Evolutionary conservation across 2,888 invertebrate genomes (phyloP).

Genomic region (Lottia gigantea): DNA sequence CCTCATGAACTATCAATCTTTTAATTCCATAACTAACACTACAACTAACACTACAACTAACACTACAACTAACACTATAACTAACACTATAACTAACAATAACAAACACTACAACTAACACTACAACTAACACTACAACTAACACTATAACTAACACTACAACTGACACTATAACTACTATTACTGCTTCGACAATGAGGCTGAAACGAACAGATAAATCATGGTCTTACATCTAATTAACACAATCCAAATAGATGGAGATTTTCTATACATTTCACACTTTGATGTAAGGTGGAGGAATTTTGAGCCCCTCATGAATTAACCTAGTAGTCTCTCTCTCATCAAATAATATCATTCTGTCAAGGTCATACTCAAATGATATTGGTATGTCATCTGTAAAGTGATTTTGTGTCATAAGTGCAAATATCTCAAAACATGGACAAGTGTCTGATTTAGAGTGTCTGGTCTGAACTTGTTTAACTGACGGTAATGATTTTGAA

Average conservation of each 20-base stretch:
- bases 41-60: too few species aligned
- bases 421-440: too few species aligned
- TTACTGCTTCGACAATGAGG: too few species aligned
- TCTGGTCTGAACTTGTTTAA: too few species aligned
- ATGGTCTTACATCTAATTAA: constrained; percentile 1
- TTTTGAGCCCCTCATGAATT: neutral
- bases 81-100: too few species aligned
- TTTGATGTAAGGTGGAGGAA: constrained; percentile 1
- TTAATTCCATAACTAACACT: neutral
- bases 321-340: too few species aligned
- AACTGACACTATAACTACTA: neutral
- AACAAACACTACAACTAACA: neutral
- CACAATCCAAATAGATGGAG: neutral
- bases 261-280: neutral
- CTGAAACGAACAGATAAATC: neutral
- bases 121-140: neutral
- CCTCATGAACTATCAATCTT: neutral
- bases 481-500: too few species aligned
- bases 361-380: too few species aligned
- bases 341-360: too few species aligned
- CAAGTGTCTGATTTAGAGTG: too few species aligned
- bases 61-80: neutral
- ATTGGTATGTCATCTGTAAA: too few species aligned
- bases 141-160: neutral
- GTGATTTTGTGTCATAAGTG: too few species aligned